Base-by-base conservation (phyloP, 2,888 invertebrate species). In the Napeogenes sylphis region DNA sequence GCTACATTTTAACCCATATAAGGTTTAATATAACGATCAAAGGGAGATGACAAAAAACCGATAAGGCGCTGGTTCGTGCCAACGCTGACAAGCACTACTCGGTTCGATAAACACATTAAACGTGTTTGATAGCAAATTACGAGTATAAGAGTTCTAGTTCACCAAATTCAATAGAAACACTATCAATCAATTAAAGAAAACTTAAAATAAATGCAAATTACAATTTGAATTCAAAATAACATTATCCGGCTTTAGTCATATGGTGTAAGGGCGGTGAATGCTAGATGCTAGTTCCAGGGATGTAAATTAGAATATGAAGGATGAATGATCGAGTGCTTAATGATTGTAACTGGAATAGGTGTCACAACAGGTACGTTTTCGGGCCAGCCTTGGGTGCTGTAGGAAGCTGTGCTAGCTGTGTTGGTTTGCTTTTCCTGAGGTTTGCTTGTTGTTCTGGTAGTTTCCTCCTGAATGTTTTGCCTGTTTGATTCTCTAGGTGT, bases 251-350 rank as follows among this genome's bases (percentile, higher is more conserved):
- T 21, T 21, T 54, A 66, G 54, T 51, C 2, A 6, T 51, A 51
- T 8, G 10, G 12, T 42, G 8, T 10, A 51, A 30, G 3, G 5
- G 21, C 5, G 6, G 10, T 69, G 62, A 71, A 66, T 42, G 12
- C 21, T 42, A 10, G 10, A 66, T 21, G 38, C 79, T 79, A 85
- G 47, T 73, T 67, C 84, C 84, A 85, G 65, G 81, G 75, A 71
- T 75, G 71, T 13, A 74, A 71, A 51, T 74, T 77, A 21, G 82
- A 74, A 63, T 83, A 75, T 2, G 83, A 79, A 64, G 86, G 87
- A 68, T 85, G 87, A 38, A 78, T 72, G 42, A 85, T 71, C 6
- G 87, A 85, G 38, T 82, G 78, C 63, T 84, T 80, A 4, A 86
- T 85, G 14, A 82, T 71, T 6, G 83, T 81, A 21, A 81, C 76